Evolutionary conservation across 2,888 invertebrate genomes (phyloP), one percentile per base, ranked within the genome.

Genomic region (Hermaeophaga mercurialis): DNA sequence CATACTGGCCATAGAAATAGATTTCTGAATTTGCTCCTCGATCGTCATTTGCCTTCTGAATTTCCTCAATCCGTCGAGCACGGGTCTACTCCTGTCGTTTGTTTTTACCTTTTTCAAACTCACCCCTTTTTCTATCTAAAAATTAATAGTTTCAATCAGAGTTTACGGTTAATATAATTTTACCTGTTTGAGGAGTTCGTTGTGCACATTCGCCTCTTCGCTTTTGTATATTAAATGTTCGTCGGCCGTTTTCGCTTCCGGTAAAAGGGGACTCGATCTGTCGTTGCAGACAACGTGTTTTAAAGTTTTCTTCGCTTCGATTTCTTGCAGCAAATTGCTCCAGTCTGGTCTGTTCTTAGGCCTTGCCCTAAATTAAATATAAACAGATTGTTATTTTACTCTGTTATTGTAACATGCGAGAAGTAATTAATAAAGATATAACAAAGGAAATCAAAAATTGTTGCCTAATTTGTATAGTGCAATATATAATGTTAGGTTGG

Each of bases 311-410:
- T 91, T 91, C 62, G 84, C 80, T 73, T 93, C 92, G n/a, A 94
- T 90, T 76, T 94, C 94, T 75, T 93, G 92, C 87, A 94, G 90
- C 88, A 94, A 89, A 68, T 88, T 86, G 11, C 86, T 89, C 93
- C 93, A 94, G 74, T 94, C 94, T 0, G 94, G 94, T 64, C 93
- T 84, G 71, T 83, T 86, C 64, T 92, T 82, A 0, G 93, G 91
- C 66, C 91, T 82, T 66, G 88, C 80, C 72, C 82, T 82, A 57
- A 18, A 61, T 31, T 12, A 31, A 31, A n/a, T n/a, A n/a, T n/a
- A n/a, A n/a, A n/a, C n/a, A n/a, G n/a, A n/a, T n/a, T n/a, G n/a
- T n/a, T n/a, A n/a, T n/a, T n/a, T n/a, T n/a, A n/a, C n/a, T n/a
- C n/a, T n/a, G n/a, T n/a, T n/a, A n/a, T n/a, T n/a, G n/a, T n/a